Conservation (phyloP, 2,113 vertebrate genomes). For the Pavo muticus region DNA sequence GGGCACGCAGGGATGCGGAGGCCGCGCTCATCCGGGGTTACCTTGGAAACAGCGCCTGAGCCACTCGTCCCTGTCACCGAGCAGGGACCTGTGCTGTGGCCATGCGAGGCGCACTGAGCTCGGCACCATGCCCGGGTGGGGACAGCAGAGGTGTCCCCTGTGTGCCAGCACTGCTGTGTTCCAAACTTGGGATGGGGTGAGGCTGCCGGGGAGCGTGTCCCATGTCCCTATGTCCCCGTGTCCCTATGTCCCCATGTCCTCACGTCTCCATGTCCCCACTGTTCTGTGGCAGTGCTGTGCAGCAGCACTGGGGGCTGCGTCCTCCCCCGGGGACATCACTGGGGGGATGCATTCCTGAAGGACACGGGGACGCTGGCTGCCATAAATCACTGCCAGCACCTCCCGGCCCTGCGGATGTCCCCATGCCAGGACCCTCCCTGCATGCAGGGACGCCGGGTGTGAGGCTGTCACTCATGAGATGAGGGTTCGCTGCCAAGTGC, state of each 20-base stretch:
- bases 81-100: not conserved
- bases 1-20: conserved; percentile 6
- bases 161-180: not conserved
- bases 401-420: not conserved
- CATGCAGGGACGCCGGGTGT: not conserved
- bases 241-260: too few species aligned
- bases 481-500: not conserved
- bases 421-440: not conserved
- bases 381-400: conserved; percentile 36
- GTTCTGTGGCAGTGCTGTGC: not conserved
- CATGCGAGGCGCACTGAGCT: not conserved
- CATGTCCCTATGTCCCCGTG: not conserved
- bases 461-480: not conserved
- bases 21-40: conserved; percentile 49
- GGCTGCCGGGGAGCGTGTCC: not conserved
- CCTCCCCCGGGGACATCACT: not conserved
- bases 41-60: conserved; percentile 62
- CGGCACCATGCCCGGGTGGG: not conserved
- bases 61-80: conserved; percentile 50
- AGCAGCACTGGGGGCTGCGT: not conserved
- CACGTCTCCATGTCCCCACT: not conserved
- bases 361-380: conserved; percentile 2
- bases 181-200: not conserved
- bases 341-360: not conserved
- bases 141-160: not conserved